Evolutionary conservation across 2,888 invertebrate species (phyloP).

Genomic region (Linnaemya vulpina): DNA sequence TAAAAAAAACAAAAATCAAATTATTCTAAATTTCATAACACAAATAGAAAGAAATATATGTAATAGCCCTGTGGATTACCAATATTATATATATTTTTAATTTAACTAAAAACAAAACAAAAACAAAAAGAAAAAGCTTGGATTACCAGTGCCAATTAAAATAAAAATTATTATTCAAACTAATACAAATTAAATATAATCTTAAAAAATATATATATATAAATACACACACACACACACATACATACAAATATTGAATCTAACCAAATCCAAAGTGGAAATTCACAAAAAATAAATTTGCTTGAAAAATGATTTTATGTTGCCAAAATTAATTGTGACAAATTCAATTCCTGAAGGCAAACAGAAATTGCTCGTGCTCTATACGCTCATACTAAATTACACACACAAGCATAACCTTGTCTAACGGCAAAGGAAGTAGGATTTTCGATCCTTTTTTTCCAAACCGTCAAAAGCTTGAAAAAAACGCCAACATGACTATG

Average conservation of each 20-base stretch:
- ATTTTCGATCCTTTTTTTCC: constrained; percentile 53
- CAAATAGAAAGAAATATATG: constrained; percentile 67
- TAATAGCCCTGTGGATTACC: constrained; percentile 77
- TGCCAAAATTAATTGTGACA: constrained; percentile 37
- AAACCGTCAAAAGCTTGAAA: constrained; percentile 27
- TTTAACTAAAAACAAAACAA: constrained; percentile 43
- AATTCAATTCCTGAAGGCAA: constrained; percentile 12
- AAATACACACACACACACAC: not conserved
- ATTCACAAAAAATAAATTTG: constrained; percentile 6
- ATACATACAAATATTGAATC: constrained; percentile 21
- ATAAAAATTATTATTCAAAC: constrained; percentile 44
- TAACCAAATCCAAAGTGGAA: constrained; percentile 32
- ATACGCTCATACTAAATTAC: constrained; percentile 25
- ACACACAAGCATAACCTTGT: constrained; percentile 37
- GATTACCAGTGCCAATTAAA: constrained; percentile 82
- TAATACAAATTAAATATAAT: constrained; percentile 59
- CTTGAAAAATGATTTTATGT: constrained; percentile 60
- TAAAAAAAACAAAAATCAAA: constrained; percentile 57
- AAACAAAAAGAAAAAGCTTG: too few relatives aligned
- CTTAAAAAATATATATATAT: too few relatives aligned
- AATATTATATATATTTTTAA: constrained; percentile 73
- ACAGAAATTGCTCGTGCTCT: constrained; percentile 31
- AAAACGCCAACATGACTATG: constrained; percentile 80
- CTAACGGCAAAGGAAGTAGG: constrained; percentile 59
- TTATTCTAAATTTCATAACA: constrained; percentile 68